A percentile compares a stretch with the other conserved stretches of the same genome.
phyloP scores from a whole-genome alignment of 2,888 invertebrate species.

The Aspidapion aeneum region DNA sequence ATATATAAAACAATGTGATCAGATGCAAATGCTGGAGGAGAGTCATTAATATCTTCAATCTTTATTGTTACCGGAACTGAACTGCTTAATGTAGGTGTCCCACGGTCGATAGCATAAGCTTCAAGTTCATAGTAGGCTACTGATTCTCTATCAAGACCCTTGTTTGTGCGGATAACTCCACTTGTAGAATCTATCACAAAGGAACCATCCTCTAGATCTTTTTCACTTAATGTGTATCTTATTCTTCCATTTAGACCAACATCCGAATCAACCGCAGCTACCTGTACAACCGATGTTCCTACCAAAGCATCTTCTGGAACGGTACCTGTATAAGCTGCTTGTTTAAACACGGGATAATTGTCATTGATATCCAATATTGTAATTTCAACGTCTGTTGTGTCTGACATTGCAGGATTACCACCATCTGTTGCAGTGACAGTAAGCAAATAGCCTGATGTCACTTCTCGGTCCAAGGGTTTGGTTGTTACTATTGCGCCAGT shows the following conservation, averaged over 20 bases:
- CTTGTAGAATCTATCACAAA: conserved; percentile 91
- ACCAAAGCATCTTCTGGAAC: conserved; percentile 86
- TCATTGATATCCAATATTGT: conserved; percentile 96
- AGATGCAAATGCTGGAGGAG: conserved; percentile 79
- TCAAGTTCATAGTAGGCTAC: conserved; percentile 79
- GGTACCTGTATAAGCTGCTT: conserved; percentile 74
- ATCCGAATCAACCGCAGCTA: conserved; percentile 76
- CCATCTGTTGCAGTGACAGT: conserved; percentile 93
- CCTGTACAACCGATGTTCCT: conserved; percentile 48
- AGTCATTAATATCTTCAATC: conserved; percentile 87
- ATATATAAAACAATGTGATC: conserved; percentile 87
- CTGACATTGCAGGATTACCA: conserved; percentile 84
- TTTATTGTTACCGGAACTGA: conserved; percentile 72
- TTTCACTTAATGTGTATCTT: conserved; percentile 70
- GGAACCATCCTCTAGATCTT: conserved; percentile 78
- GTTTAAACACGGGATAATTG: conserved; percentile 84
- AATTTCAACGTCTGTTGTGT: conserved; percentile 94
- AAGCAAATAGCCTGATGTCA: conserved; percentile 73
- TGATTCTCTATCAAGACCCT: conserved; percentile 87
- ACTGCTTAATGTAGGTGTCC: conserved; percentile 52
- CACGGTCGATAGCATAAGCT: conserved; percentile 88
- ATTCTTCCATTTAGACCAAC: conserved; percentile 85
- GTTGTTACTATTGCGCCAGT: conserved; percentile 93
- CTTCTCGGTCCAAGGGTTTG: conserved; percentile 81
- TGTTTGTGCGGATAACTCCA: conserved; percentile 87